Evolutionary conservation across 2,888 invertebrate species (phyloP).

Genomic region (Phaedon cochleariae): DNA sequence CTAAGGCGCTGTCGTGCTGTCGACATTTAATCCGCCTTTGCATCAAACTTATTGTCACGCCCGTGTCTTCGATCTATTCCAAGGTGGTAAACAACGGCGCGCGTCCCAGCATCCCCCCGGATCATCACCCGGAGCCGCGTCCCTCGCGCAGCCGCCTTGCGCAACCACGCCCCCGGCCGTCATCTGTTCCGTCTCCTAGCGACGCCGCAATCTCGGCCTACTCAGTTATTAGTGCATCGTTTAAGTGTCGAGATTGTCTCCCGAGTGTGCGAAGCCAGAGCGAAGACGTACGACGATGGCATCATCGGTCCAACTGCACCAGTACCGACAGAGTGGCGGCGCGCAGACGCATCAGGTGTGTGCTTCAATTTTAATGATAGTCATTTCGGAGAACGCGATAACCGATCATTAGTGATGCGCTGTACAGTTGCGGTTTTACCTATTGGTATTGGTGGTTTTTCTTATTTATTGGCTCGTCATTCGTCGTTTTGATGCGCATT

Average conservation of each 20-base stretch:
- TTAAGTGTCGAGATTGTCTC: conserved; percentile 52
- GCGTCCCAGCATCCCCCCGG: conserved; percentile 35
- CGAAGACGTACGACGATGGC: conserved; percentile 58
- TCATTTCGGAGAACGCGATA: too few species aligned
- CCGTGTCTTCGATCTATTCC: too few species aligned
- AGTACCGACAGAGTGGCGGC: conserved; percentile 55
- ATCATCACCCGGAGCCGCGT: conserved; percentile 37
- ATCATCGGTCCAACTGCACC: conserved; percentile 56
- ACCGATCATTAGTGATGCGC: conserved; percentile 2
- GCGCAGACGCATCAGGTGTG: conserved; percentile 61
- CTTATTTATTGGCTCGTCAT: too few species aligned
- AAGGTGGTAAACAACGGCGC: too few species aligned
- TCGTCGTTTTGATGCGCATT: too few species aligned
- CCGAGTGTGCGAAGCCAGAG: conserved; percentile 2
- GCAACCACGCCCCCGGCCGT: conserved; percentile 59
- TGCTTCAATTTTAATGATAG: conserved; percentile 56
- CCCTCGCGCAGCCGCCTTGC: conserved; percentile 54
- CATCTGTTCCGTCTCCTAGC: conserved; percentile 53
- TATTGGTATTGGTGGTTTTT: too few species aligned
- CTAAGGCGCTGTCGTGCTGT: too few species aligned
- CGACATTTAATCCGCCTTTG: too few species aligned
- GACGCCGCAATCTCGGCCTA: conserved; percentile 57
- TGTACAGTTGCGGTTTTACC: too few species aligned
- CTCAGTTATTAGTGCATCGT: conserved; percentile 62
- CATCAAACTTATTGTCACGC: too few species aligned